A percentile compares a stretch with the other conserved stretches of the same genome.
Evolutionary conservation across 2,113 vertebrate species (phyloP).

Genomic region (Chaenogobius annularis): DNA sequence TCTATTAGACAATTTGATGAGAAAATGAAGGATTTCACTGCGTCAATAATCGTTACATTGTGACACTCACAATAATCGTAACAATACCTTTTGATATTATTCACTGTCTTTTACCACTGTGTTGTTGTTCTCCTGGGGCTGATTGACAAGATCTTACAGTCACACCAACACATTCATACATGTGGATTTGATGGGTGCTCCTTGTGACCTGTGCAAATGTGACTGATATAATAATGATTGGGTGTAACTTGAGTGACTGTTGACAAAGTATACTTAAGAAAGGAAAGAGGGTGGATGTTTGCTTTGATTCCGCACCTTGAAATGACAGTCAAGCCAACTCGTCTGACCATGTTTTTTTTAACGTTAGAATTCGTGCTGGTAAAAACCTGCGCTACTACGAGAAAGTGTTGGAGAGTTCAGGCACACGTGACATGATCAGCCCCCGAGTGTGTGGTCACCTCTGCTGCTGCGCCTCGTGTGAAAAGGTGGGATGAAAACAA

Average conservation of each 20-base stretch:
- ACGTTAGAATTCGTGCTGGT: conserved; percentile 81
- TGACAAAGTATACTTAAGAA: background rate
- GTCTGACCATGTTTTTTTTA: background rate
- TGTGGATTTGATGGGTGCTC: no score
- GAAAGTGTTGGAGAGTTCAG: conserved; percentile 70
- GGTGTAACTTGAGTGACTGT: background rate
- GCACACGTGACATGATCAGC: conserved; percentile 76
- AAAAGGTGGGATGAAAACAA: conserved; percentile 74
- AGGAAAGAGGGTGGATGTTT: background rate
- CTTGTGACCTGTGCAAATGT: background rate
- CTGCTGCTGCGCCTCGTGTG: conserved; percentile 82
- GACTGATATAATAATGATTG: background rate
- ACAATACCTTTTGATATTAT: no score
- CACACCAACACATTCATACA: no score
- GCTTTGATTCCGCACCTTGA: background rate
- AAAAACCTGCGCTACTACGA: conserved; percentile 87
- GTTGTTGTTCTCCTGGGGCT: no score
- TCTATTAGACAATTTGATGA: no score
- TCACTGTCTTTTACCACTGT: no score
- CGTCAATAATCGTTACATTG: no score
- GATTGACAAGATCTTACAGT: no score
- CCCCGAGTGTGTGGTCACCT: conserved; percentile 82
- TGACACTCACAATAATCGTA: no score
- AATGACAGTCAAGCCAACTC: background rate
- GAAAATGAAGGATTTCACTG: no score